Evolutionary conservation across 2,888 invertebrate species (phyloP).

Genomic region (Thecophora atra): DNA sequence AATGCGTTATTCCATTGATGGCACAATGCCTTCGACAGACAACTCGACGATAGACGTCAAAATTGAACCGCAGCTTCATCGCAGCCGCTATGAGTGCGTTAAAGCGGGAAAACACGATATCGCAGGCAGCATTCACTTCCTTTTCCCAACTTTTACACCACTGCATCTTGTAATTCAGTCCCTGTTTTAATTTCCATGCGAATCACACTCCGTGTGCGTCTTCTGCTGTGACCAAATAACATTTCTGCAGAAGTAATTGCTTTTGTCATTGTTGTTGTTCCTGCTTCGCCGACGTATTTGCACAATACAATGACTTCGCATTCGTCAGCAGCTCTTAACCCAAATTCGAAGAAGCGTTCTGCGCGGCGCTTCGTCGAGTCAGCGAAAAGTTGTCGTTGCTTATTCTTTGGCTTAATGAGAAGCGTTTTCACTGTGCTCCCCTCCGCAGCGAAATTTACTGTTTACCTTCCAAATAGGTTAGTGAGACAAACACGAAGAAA

Average conservation of each 20-base stretch:
- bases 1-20: not conserved
- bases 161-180: not conserved
- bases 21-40: not conserved
- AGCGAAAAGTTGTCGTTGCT: not conserved
- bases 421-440: not conserved
- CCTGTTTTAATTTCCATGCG: not conserved
- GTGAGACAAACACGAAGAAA: not conserved
- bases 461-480: not conserved
- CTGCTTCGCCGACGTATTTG: not conserved
- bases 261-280: slow-evolving; percentile 1
- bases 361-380: not conserved
- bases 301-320: not conserved
- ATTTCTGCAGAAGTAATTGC: not conserved
- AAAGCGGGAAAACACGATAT: too few species aligned
- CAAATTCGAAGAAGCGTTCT: not conserved
- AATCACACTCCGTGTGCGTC: too few species aligned
- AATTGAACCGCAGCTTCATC: not conserved
- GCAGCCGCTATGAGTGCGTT: too few species aligned
- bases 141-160: not conserved
- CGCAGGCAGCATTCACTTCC: not conserved
- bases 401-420: not conserved
- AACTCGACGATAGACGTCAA: not conserved
- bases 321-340: slow-evolving; percentile 19
- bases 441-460: not conserved
- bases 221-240: not conserved